Conservation (phyloP, 2,888 invertebrate species). For the Macrophya annulata region DNA sequence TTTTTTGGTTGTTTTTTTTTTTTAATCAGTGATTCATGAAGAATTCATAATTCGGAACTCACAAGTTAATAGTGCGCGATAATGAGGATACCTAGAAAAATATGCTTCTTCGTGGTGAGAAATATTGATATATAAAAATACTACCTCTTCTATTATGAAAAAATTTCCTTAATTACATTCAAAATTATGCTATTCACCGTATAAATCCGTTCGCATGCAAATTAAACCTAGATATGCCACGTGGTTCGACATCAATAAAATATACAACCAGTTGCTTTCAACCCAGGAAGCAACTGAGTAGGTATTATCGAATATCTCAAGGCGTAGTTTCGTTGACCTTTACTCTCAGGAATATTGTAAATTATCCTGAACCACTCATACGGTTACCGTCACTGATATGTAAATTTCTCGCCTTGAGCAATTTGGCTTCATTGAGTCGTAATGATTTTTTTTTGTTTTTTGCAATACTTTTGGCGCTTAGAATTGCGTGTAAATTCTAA, state of each 20-base stretch:
- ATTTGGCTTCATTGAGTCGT: neutral
- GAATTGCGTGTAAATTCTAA: neutral
- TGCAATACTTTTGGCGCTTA: neutral
- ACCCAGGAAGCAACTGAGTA: neutral
- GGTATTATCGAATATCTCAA: neutral
- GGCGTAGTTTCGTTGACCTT: neutral
- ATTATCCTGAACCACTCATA: slow-evolving; percentile 1
- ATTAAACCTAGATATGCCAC: neutral
- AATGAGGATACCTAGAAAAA: slow-evolving; percentile 48
- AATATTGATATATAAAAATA: neutral
- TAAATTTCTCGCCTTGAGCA: neutral
- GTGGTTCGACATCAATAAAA: slow-evolving; percentile 10
- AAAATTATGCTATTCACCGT: neutral
- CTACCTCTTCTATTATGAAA: neutral
- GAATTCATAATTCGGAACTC: slow-evolving; percentile 15
- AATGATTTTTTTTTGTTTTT: neutral
- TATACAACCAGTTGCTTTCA: neutral
- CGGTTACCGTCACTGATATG: slow-evolving; percentile 1
- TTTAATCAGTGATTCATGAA: slow-evolving; percentile 10
- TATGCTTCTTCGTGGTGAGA: slow-evolving; percentile 47
- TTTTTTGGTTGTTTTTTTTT: neutral
- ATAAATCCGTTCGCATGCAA: neutral
- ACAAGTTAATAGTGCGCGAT: slow-evolving; percentile 12
- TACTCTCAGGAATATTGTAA: neutral
- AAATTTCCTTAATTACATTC: neutral